Evolutionary conservation across 2,797 vertebrate species (phyloP), one percentile per base, ranked within the genome.

Genomic region (Balearica regulorum): DNA sequence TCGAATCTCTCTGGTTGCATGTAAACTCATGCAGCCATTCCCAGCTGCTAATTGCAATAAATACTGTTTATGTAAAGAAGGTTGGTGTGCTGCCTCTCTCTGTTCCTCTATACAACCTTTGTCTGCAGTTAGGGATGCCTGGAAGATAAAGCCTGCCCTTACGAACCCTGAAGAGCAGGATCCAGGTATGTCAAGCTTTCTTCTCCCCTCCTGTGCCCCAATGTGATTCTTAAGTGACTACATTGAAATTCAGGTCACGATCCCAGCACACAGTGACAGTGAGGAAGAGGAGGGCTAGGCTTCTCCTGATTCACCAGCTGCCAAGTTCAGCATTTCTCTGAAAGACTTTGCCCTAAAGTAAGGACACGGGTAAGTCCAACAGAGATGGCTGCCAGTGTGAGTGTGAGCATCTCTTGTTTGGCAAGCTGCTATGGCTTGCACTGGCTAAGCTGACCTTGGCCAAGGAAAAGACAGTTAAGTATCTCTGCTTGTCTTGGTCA

Each of bases 21-120:
- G 33, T 20, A 26, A 57, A 46, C 53, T 80, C 53, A 21, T 78
- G 29, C 57, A 93, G 49, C 65, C 57, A 29, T 31, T 16, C 17
- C 10, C 64, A 44, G 41, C 33, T 76, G 61, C 49, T 71, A 21
- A 39, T 3, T 81, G 43, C 72, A 96, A 90, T 79, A 93, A 96
- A 91, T 18, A 44, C 49, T 16, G 29, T 49, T 86, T 35, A 35
- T 37, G 22, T 68, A 83, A 83, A 87, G 49, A 7, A 9, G 29
- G 11, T 28, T 68, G 29, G 21, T 41, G 39, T 85, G 76, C 75
- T 91, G 49, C 44, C 83, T 92, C 57, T 69, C 77, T 89, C 57
- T 85, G 26, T 69, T 85, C 44, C 60, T 71, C 64, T 77, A 14
- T 20, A 82, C 26, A 77, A 12, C 16, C 7, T 57, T n/a, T 6